Evolutionary conservation across 2,113 vertebrate genomes (phyloP), one percentile per base, ranked within the genome.

Genomic region (Syngnathus floridae): DNA sequence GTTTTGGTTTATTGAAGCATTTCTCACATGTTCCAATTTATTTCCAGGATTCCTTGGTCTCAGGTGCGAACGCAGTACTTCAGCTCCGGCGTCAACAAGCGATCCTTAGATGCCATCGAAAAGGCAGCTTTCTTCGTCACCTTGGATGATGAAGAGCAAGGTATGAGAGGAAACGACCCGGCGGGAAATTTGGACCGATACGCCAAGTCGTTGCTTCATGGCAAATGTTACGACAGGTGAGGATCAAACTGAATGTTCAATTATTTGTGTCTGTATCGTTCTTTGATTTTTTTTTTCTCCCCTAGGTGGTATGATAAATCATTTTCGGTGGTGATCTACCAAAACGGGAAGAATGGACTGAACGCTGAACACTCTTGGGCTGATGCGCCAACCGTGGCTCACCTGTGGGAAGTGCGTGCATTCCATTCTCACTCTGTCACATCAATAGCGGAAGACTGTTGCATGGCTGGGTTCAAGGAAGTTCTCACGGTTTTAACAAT

Each of bases 301-400:
- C 22, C 4, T 82, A 96, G 94, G 69, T 95, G 94, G 93, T 93
- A 93, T 71, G 94, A 95, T 79, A 95, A 96, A 74, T 96, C 94
- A 6, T 93, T 96, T 85, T 93, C 91, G 1, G 74, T 95, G 1
- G 86, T 95, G 5, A 82, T 95, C 69, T 96, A 92, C 82, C 92
- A 91, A 83, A 94, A 94, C 0, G 94, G 94, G 48, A 95, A 94
- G 86, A 88, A 80, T 2, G 94, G 93, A 0, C 73, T 96, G 74
- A 95, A 93, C 1, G 92, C 93, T 2, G 93, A 96, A 62, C 94
- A 96, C 59, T 94, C 94, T 0, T 96, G 94, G 94, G 94, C 93
- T 0, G 94, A 96, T 54, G 93, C 93, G 2, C 92, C 94, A 0
- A 89, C 92, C 11, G 79, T 94, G 19, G 92, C 92, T 65, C 94